These are phyloP conservation scores for Lapara coniferarum DNA, from an alignment of 2,888 invertebrate species.

Conservation along the genomic window DNA sequence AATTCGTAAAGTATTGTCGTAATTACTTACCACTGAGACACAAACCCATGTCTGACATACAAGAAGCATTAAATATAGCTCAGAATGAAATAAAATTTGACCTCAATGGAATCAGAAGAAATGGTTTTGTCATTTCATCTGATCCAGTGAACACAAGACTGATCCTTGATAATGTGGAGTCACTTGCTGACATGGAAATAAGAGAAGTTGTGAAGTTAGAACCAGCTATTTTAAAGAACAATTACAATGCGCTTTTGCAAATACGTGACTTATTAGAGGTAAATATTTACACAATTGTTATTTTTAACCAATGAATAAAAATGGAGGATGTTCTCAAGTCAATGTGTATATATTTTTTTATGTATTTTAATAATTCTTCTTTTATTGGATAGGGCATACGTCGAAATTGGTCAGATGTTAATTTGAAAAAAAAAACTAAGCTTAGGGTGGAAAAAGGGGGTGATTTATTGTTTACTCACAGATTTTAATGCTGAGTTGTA, in stretches of 20 bases:
- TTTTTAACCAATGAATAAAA: not conserved
- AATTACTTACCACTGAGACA: constrained; percentile 70
- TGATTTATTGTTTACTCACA: too few relatives aligned
- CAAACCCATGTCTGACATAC: constrained; percentile 75
- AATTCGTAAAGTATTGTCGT: constrained; percentile 67
- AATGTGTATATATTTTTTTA: too few relatives aligned
- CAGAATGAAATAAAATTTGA: constrained; percentile 82
- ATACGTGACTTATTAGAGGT: constrained; percentile 83
- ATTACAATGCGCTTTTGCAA: constrained; percentile 79
- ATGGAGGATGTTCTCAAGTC: too few relatives aligned
- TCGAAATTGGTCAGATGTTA: too few relatives aligned
- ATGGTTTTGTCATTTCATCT: constrained; percentile 83
- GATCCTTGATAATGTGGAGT: constrained; percentile 80
- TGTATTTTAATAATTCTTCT: too few relatives aligned
- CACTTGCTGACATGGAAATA: constrained; percentile 82
- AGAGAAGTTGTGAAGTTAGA: constrained; percentile 77
- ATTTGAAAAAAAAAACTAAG: too few relatives aligned
- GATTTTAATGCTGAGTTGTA: too few relatives aligned
- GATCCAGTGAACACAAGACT: constrained; percentile 84
- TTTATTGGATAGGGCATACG: too few relatives aligned
- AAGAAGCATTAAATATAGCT: constrained; percentile 81
- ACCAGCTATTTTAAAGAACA: constrained; percentile 86
- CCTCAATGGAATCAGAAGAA: constrained; percentile 77
- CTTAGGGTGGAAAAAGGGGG: too few relatives aligned
- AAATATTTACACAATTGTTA: not conserved